Base-by-base conservation (phyloP, 2,888 invertebrate species). In the Tenthredo scrophulariae region DNA sequence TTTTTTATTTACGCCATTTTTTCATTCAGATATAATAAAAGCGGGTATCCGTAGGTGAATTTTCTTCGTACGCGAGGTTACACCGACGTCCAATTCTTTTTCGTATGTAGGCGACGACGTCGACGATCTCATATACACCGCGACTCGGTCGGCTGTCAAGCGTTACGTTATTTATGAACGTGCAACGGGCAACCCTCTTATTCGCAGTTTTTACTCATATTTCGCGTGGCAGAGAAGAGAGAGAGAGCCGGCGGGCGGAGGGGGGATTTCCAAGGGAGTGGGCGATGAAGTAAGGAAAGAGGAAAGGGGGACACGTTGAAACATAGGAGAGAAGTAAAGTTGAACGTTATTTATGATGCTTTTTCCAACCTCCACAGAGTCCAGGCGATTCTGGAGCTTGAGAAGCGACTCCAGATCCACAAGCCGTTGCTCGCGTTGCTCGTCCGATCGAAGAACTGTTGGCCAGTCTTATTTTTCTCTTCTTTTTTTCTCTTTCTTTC, bases 201-300 rank as follows among this genome's bases (percentile, higher is more conserved):
- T 91, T 92, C 90, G 87, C 85, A 89, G 87, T 89, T 91, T 91
- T 90, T 89, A 87, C 89, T 89, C 90, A 90, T 90, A 92, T 91
- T 91, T 91, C 91, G 90, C 89, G 89, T 88, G 75, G 80, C 40
- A 62, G 65, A 84, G 79, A 77, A 77, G 79, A 85, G 86, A 77
- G 50, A 22, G 37, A 43, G 29, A 18, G 46, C 18, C 3, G 2
- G 70, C 4, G 46, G 18, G n/a, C 40, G 62, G 37, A 67, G 10
- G 15, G 40, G 26, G 29, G 58, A 26, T 10, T 26, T 15, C 18
- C n/a, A 72, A 70, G 84, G 26, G 22, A 40, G 58, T 62, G 85
- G 58, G 72, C 33, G 82, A 65, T 83, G 75, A 54, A 74, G 74
- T 50, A 74, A 72, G 84, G 84, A 43, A 26, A 29, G 46, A 33